A percentile compares a stretch with the other conserved stretches of the same genome.
These are phyloP conservation scores for Stramonita haemastoma DNA, from an alignment of 2,888 invertebrate genomes.

Conservation along the genomic window DNA sequence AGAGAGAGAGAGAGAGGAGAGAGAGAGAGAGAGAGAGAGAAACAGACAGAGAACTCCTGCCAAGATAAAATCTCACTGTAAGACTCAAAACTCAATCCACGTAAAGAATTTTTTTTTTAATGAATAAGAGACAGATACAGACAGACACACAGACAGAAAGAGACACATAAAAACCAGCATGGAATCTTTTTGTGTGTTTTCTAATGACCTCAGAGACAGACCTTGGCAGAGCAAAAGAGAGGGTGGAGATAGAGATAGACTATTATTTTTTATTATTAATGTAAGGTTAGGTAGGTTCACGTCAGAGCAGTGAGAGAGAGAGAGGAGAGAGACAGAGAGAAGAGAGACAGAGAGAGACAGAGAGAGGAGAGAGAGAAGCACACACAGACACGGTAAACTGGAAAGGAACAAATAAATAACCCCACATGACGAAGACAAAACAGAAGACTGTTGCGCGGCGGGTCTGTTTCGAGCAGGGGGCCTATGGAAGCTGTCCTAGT, in stretches of 20 bases:
- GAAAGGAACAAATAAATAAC: constrained; percentile 33
- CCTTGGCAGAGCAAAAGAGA: not conserved
- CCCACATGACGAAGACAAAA: constrained; percentile 36
- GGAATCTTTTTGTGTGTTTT: not conserved
- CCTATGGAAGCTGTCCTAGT: no score
- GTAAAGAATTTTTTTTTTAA: not conserved
- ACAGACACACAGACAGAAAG: not conserved
- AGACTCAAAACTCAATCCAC: not conserved
- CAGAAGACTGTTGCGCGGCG: no score
- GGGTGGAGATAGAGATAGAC: not conserved
- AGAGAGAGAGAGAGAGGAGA: no score
- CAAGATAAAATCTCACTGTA: not conserved
- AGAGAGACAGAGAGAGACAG: not conserved
- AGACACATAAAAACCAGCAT: not conserved
- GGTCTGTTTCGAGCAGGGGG: no score
- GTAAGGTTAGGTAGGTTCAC: no score
- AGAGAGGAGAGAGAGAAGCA: not conserved
- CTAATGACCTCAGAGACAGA: constrained; percentile 7
- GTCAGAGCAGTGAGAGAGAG: no score
- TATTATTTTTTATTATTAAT: no score
- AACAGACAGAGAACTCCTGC: not conserved
- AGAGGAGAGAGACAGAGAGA: not conserved
- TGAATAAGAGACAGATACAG: not conserved
- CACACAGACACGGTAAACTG: not conserved
- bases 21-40: not conserved